Base-by-base conservation (phyloP, 2,888 invertebrate genomes). In the Synanthedon andrenaeformis region DNA sequence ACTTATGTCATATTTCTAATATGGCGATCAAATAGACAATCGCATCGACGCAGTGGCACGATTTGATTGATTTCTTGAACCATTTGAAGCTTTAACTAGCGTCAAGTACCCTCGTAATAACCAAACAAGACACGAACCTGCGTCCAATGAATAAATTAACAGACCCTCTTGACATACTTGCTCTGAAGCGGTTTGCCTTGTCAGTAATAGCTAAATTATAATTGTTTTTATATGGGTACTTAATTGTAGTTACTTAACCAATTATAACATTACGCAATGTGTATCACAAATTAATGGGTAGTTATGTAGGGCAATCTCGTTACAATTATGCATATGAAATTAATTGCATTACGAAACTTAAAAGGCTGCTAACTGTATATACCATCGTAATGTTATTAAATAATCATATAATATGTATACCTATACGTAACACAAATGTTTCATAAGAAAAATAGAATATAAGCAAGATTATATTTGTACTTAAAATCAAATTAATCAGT, bases 81-180 rank as follows among this genome's bases (percentile, higher is more conserved):
- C 69, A 69, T 57, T 64, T 66, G 70, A 67, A 70, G 68, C 68
- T 62, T 69, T 70, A 75, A 71, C 72, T 70, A 70, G 68, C 68
- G 61, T 69, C 70, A 75, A 71, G 72, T 70, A 70, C 71, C 70
- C 66, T 60, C 65, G 69, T 74, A 71, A 75, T 76, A 77, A 74
- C 74, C 70, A 70, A 82, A 76, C 76, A 69, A 79, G 79, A 77
- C 77, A 78, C 76, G 81, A 76, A 76, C 70, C 71, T 64, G 67
- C 68, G 66, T 69, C 51, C 77, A 79, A 83, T 83, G 85, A 84
- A 84, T 85, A 84, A 80, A 84, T 85, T 84, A 83, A 78, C 79
- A 70, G 76, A 82, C 84, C 83, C 79, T 84, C 81, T 85, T 83
- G 82, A 81, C 82, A 84, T 72, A 84, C 76, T 83, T 82, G 72